Percentiles rank a stretch among this genome's conserved stretches.
Evolutionary conservation across 1,140 invertebrate genomes (phyloP).

Genomic region (Anastatus disparis): DNA sequence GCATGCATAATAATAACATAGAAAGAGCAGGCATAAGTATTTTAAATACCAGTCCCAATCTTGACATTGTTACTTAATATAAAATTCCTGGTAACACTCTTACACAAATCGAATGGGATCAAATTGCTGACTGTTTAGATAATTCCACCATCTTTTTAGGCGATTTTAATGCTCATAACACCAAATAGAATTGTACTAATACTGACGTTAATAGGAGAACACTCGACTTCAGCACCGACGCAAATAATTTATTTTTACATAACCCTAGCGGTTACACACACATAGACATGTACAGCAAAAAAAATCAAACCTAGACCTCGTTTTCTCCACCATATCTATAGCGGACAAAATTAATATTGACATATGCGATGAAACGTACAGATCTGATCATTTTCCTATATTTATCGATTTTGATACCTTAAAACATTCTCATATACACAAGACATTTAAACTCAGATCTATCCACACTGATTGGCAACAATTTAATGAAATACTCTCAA

Average conservation of each 20-base stretch:
- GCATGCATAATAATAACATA: background rate
- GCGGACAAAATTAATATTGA: background rate
- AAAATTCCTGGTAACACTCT: background rate
- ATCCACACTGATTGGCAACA: slow-evolving; percentile 10
- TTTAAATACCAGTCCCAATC: background rate
- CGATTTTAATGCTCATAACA: slow-evolving; percentile 1
- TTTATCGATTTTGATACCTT: background rate
- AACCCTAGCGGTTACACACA: too few relatives aligned
- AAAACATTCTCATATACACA: slow-evolving; percentile 8
- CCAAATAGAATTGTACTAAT: background rate
- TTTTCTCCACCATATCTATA: background rate
- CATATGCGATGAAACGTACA: background rate
- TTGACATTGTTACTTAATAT: slow-evolving; percentile 5
- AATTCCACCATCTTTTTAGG: background rate
- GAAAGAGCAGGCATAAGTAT: slow-evolving; percentile 11
- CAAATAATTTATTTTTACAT: too few relatives aligned
- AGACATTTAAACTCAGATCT: slow-evolving; percentile 7
- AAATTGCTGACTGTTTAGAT: background rate
- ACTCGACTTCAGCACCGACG: background rate
- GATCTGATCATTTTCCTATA: background rate
- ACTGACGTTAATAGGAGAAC: background rate
- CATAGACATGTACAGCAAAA: too few relatives aligned
- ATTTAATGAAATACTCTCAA: background rate
- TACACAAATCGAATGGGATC: background rate
- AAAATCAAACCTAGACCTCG: slow-evolving; percentile 13